Base-by-base conservation (phyloP, 2,113 vertebrate species). In the Mobula hypostoma region DNA sequence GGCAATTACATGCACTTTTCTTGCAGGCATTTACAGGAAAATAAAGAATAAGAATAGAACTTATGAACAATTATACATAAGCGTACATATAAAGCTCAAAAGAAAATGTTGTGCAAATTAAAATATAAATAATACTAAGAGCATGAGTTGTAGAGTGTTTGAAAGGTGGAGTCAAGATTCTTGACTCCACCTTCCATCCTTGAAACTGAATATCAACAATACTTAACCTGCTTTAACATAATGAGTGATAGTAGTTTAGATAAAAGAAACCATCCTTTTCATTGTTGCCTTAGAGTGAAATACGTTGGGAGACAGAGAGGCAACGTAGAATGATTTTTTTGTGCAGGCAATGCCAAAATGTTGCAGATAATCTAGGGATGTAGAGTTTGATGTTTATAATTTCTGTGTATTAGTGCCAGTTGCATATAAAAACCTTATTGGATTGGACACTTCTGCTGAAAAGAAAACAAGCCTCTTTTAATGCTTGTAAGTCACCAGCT, bases 321-420 rank as follows among this genome's bases (percentile, higher is more conserved):
- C 11, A 72, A 92, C 11, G 7, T 72, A 24, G 90, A 40, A 32
- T 66, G 48, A 72, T 83, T 40, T 24, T 21, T 21, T 21, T 48
- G 40, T 56, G 21, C 80, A 83, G 32, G 14, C 32, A 83, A 17
- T 24, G 80, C 80, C 40, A 68, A 92, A 15, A 63, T 9, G 66
- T 72, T 68, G 66, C 15, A 72, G 90, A 48, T 92, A 63, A 91
- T 70, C 87, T 91, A 40, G 66, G 2, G 32, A 48, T 72, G 68
- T 40, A 24, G 90, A 70, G 32, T 92, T 92, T 92, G 90, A 92
- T 72, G 90, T 72, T 72, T 48, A n/a, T 88, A 36, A 92, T 72
- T 24, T 24, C 68, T 92, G 63, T 74, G 90, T 92, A 40, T 32
- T 72, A 24, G n/a, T 24, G 90, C 90, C 90, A 92, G 19, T 17